Evolutionary conservation across 2,888 invertebrate genomes (phyloP), one percentile per base, ranked within the genome.

Genomic region (Cancer borealis): DNA sequence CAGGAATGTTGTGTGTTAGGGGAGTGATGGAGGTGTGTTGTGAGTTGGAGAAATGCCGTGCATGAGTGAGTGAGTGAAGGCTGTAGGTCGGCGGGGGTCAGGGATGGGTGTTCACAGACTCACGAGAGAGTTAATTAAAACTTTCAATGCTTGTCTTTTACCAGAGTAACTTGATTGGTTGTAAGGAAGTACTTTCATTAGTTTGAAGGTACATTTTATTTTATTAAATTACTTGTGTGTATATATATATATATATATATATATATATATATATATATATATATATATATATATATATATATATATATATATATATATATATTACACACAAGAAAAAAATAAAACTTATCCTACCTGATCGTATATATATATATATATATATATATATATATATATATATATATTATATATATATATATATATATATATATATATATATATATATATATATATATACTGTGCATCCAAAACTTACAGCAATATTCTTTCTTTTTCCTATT

Each of bases 41-140:
- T 21, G n/a, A 3, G 26, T 73, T 73, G 26, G 26, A n/a, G 26
- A 26, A 73, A n/a, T 73, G 73, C 6, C 26, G 73, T 73, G 26
- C 8, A 10, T 10, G 8, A 26, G 26, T 73, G n/a, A 10, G 60
- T 60, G 54, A 17, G 12, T 54, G 60, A 60, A 21, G 17, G 60
- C 21, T 60, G 1, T 60, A 17, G 21, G 21, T 60, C 17, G 21
- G 12, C 21, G 60, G 73, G 2, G 60, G 60, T 60, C 21, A 17
- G 60, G 60, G 21, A 5, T 60, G 60, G 60, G 73, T 73, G 73
- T 73, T 39, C 84, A 17, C 10, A 30, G 39, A 84, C 39, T 30
- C 39, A 84, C 84, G 26, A 73, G 26, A 39, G 84, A 39, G 39
- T 30, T 39, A 84, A 84, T 84, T 84, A 84, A 84, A 84, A 84